A percentile compares a stretch with the other conserved stretches of the same genome.
Evolutionary conservation across 2,113 vertebrate species (phyloP).

Genomic region (Ciconia boyciana): DNA sequence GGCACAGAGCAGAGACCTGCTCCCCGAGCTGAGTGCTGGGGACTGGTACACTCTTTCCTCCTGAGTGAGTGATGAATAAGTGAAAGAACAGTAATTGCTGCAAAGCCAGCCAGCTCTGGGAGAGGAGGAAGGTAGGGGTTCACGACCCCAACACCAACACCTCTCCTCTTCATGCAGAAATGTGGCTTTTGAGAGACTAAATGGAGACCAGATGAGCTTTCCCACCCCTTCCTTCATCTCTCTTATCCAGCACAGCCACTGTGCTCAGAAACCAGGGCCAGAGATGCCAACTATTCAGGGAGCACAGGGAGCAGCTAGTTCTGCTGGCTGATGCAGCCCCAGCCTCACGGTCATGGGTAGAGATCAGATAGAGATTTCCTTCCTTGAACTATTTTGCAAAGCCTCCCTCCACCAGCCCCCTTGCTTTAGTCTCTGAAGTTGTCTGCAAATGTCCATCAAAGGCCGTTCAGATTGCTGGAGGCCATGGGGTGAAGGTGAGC

Average conservation of each 20-base stretch:
- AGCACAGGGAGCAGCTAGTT: neutral
- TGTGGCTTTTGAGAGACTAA: neutral
- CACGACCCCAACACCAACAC: neutral
- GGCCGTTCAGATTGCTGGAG: neutral
- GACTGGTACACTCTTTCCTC: too few relatives aligned
- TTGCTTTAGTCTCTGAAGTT: neutral
- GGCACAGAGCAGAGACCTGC: neutral
- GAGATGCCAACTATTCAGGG: too few relatives aligned
- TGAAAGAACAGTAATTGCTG: neutral
- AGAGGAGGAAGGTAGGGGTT: neutral
- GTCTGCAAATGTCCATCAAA: neutral
- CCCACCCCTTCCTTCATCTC: neutral
- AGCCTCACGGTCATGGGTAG: rapidly evolving
- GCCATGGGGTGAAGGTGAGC: rapidly evolving
- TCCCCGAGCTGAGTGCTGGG: neutral
- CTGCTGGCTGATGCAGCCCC: neutral
- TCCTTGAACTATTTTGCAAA: neutral
- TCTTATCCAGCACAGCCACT: neutral
- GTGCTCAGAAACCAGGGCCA: rapidly evolving
- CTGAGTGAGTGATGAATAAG: too few relatives aligned
- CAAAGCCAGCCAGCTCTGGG: neutral
- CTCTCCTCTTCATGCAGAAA: neutral
- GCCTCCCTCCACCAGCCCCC: neutral
- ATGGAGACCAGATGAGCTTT: neutral
- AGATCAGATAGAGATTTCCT: rapidly evolving